These are phyloP conservation scores for Pipra filicauda DNA, from an alignment of 2,113 vertebrate species.

Conservation along the genomic window DNA sequence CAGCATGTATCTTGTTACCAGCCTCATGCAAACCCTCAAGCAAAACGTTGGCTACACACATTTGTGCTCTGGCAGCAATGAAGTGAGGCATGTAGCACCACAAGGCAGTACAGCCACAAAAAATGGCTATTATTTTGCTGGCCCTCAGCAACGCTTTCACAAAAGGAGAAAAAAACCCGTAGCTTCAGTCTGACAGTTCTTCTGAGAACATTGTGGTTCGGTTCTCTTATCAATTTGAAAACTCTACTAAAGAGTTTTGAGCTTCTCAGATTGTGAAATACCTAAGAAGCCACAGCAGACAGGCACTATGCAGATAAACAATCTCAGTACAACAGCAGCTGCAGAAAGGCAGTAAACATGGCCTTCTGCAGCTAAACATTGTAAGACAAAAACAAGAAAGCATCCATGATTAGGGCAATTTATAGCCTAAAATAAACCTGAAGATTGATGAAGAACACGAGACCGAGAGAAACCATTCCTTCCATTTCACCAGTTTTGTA, in stretches of 20 bases:
- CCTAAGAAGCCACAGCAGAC: conserved; percentile 43
- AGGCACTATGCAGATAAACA: conserved; percentile 62
- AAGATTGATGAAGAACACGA: conserved; percentile 41
- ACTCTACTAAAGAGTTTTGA: neutral
- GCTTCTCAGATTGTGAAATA: conserved; percentile 63
- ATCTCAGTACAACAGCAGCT: conserved; percentile 58
- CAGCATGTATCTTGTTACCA: neutral
- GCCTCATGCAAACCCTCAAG: neutral
- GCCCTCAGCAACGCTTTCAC: neutral
- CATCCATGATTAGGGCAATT: conserved; percentile 12
- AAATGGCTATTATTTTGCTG: neutral
- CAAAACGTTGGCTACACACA: neutral
- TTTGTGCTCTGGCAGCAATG: neutral
- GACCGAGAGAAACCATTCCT: conserved; percentile 31
- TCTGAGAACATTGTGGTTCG: neutral
- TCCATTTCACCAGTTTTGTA: conserved; percentile 44
- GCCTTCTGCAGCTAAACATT: conserved; percentile 60
- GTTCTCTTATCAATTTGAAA: conserved; percentile 47
- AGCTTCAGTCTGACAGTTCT: neutral
- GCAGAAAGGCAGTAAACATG: conserved; percentile 59
- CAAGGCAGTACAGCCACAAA: neutral
- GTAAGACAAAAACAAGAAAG: conserved; percentile 52
- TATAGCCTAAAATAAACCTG: conserved; percentile 57
- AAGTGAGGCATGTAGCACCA: neutral
- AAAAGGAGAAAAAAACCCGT: neutral